Evolutionary conservation across 2,113 vertebrate genomes (phyloP), one percentile per base, ranked within the genome.

Genomic region (Antennarius striatus): DNA sequence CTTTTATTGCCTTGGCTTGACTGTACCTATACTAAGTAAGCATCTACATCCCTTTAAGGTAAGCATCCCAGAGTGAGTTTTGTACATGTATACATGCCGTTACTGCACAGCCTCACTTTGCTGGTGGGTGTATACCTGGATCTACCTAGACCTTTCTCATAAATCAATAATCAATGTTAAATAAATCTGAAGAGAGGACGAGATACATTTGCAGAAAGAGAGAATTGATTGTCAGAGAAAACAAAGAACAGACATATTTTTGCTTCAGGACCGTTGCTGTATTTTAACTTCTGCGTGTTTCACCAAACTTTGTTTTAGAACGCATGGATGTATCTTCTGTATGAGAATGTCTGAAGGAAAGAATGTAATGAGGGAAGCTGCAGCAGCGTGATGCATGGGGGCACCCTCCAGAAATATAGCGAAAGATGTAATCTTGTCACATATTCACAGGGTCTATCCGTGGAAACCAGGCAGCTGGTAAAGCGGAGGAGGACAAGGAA

Each of bases 1-100:
- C 63, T 69, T 22, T 88, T 92, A 92, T 92, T 92, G 90, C 90
- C 88, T 81, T 80, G 75, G 65, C 65, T 81, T 79, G 51, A 80
- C 71, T 72, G 63, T 64, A 62, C 73, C 65, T 72, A 71, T 77
- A 53, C 71, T 71, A 80, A 78, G 12, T 59, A 80, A 86, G 72
- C 30, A 68, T 29, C 56, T 70, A 63, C 14, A 16, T 52, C 7
- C 70, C 50, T 54, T 14, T 30, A 43, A 62, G 73, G 51, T 54
- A 56, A 85, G 63, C 63, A 46, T 63, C 47, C 45, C 58, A 75
- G 22, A 82, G 86, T 82, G 68, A 66, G 46, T 55, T 79, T 71
- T 68, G 29, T 80, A 86, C 72, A 81, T 68, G 63, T 71, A 52
- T 48, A 65, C 68, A 87, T 79, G 68, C 68, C 17, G 6, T 56